Conservation (phyloP, 2,888 invertebrate genomes). For the Meteorus colon region DNA sequence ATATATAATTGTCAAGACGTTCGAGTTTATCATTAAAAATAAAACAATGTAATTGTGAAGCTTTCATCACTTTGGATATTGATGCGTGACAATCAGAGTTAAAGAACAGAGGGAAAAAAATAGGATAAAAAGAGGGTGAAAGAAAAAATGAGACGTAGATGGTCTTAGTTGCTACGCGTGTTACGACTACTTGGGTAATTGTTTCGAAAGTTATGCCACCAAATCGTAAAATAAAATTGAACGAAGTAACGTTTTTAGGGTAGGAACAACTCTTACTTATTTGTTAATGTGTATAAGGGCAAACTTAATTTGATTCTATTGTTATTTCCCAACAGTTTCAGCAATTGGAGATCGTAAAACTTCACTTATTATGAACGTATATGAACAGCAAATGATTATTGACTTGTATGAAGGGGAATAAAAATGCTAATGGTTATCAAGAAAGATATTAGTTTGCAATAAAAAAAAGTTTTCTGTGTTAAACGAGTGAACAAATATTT, state of each 20-base stretch:
- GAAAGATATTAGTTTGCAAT: too few relatives aligned
- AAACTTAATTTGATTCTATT: not conserved
- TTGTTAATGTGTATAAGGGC: not conserved
- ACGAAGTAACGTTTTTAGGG: not conserved
- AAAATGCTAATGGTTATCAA: too few relatives aligned
- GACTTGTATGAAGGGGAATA: too few relatives aligned
- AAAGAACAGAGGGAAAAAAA: not conserved
- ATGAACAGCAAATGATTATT: not conserved
- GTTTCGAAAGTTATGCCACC: slow-evolving; percentile 9
- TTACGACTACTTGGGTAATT: slow-evolving; percentile 17
- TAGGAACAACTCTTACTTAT: not conserved
- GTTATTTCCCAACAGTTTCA: not conserved
- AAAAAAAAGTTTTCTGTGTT: too few relatives aligned
- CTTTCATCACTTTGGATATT: not conserved
- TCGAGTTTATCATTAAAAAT: too few relatives aligned
- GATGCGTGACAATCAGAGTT: not conserved
- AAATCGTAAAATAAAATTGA: slow-evolving; percentile 8
- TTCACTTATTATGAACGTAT: not conserved
- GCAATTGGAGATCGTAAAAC: not conserved
- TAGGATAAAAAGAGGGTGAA: not conserved
- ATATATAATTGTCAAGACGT: too few relatives aligned
- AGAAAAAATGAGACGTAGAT: not conserved
- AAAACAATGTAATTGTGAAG: not conserved
- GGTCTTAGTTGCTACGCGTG: not conserved
- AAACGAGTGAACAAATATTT: too few relatives aligned